Conservation (phyloP, 2,113 vertebrate species). For the Grus americana region DNA sequence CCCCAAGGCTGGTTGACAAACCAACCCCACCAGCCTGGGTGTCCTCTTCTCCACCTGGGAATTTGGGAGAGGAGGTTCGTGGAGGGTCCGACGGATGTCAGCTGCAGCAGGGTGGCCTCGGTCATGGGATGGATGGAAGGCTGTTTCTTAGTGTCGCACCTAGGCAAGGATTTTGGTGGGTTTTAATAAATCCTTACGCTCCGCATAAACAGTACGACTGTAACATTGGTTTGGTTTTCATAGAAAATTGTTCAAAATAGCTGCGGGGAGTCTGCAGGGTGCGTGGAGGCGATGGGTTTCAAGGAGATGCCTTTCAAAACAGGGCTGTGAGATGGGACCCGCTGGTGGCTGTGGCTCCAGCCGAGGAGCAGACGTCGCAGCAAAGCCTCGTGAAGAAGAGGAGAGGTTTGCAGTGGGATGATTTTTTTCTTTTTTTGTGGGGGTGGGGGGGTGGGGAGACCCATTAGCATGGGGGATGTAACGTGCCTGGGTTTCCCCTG, state of each 20-base stretch:
- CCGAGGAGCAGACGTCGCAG: neutral
- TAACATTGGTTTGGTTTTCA: neutral
- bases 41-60: neutral
- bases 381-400: neutral
- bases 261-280: neutral
- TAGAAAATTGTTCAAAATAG: neutral
- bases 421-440: too few relatives aligned
- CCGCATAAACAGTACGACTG: accelerated
- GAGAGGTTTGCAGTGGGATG: neutral
- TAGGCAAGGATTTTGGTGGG: neutral
- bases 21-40: neutral
- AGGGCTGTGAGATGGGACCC: neutral
- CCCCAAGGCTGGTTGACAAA: neutral
- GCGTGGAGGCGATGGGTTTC: neutral
- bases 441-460: too few relatives aligned
- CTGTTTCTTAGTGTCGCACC: too few relatives aligned
- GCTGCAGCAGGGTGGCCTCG: neutral
- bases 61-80: accelerated
- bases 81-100: neutral
- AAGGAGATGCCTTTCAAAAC: neutral
- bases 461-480: accelerated
- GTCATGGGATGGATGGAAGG: too few relatives aligned
- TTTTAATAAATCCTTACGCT: accelerated
- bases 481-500: accelerated
- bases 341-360: neutral